Percentiles rank a stretch among this genome's conserved stretches.
Evolutionary conservation across 2,888 invertebrate genomes (phyloP).

Genomic region (Pheosia gnoma): DNA sequence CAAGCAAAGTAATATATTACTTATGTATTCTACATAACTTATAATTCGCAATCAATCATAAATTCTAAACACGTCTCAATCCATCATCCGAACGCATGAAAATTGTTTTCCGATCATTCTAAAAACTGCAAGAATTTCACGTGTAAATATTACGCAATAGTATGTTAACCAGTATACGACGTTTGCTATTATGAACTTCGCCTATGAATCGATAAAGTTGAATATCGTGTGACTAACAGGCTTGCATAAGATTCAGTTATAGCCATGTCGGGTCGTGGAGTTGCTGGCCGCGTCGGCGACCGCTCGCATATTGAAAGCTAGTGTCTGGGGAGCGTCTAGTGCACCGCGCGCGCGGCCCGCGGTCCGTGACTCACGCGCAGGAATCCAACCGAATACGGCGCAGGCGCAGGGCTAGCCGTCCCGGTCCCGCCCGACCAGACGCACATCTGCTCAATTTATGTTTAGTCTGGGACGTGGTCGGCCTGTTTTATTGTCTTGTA

Average conservation of each 20-base stretch:
- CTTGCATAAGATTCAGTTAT: slow-evolving; percentile 17
- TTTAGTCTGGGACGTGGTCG: slow-evolving; percentile 52
- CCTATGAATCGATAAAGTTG: neutral
- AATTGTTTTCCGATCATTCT: slow-evolving; percentile 20
- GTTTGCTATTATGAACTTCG: neutral
- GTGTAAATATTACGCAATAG: neutral
- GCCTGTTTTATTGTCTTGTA: slow-evolving; percentile 43
- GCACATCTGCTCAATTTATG: slow-evolving; percentile 47
- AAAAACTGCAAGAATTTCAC: slow-evolving; percentile 1
- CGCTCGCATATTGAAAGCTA: slow-evolving; percentile 57
- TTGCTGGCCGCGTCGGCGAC: slow-evolving; percentile 37
- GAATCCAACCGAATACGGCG: slow-evolving; percentile 58
- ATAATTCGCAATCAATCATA: slow-evolving; percentile 28
- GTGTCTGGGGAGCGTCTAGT: slow-evolving; percentile 72
- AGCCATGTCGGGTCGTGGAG: slow-evolving; percentile 41
- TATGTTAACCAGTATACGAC: neutral
- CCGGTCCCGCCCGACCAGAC: slow-evolving; percentile 25
- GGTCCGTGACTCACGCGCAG: slow-evolving; percentile 62
- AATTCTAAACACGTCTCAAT: slow-evolving; percentile 19
- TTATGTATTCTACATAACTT: neutral
- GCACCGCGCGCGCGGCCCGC: slow-evolving; percentile 33
- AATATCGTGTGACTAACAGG: neutral
- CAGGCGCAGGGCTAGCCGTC: slow-evolving; percentile 31
- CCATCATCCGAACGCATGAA: slow-evolving; percentile 23
- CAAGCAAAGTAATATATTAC: no score